A percentile compares a stretch with the other conserved stretches of the same genome.
Conservation (phyloP, 2,113 vertebrate genomes). For the Ardeotis arabs region DNA sequence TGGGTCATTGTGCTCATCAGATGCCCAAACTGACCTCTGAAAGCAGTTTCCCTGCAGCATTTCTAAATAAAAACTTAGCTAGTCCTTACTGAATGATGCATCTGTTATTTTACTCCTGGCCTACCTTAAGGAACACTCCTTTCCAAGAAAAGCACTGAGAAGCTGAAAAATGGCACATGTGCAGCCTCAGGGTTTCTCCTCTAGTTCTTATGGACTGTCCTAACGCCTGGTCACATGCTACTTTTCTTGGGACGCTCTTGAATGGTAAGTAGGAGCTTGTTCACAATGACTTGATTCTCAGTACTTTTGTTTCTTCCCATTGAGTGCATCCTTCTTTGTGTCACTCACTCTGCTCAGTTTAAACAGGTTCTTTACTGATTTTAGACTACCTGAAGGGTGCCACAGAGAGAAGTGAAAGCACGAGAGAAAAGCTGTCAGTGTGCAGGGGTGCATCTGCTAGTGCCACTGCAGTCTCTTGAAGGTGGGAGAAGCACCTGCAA, state of each 20-base stretch:
- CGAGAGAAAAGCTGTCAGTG: background rate
- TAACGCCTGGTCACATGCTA: background rate
- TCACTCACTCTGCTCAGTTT: background rate
- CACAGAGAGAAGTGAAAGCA: background rate
- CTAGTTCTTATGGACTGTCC: background rate
- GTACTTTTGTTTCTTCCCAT: background rate
- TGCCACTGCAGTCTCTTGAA: background rate
- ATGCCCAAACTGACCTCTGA: background rate
- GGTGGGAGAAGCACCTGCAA: background rate
- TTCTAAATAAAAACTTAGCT: background rate
- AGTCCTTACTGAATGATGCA: background rate
- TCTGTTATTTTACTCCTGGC: constrained; percentile 6
- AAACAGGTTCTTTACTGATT: background rate
- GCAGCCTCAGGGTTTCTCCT: background rate
- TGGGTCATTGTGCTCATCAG: background rate
- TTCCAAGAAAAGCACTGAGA: background rate
- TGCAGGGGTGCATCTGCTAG: background rate
- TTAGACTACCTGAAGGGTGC: background rate
- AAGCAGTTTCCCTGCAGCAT: background rate
- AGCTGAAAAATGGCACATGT: background rate
- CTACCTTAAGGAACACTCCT: background rate
- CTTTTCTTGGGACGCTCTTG: background rate
- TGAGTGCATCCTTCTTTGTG: background rate
- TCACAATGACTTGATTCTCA: background rate
- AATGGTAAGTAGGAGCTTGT: background rate